A percentile compares a stretch with the other conserved stretches of the same genome.
These are phyloP conservation scores for Mystacornis crossleyi DNA, from an alignment of 2,113 vertebrate species.

Conservation along the genomic window DNA sequence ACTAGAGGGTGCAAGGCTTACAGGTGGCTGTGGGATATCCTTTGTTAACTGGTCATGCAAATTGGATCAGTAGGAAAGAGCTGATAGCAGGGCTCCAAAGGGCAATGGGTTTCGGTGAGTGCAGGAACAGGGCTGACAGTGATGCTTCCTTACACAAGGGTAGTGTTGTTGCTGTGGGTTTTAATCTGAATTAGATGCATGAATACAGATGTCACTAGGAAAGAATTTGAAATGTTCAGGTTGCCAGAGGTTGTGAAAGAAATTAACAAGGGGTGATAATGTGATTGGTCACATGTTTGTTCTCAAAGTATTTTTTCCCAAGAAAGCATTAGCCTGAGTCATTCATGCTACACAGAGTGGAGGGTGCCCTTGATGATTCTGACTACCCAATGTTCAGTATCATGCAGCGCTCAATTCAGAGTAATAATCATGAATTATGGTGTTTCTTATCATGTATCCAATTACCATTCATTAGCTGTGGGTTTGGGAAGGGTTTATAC, in stretches of 20 bases:
- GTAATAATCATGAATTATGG: neutral
- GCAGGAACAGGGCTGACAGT: neutral
- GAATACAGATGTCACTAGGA: conserved; percentile 42
- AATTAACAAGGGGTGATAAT: conserved; percentile 30
- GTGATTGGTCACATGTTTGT: conserved; percentile 37
- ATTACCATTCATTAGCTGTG: neutral
- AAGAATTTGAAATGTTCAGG: conserved; percentile 34
- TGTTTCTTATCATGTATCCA: neutral
- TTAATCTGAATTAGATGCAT: neutral
- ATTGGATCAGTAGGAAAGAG: neutral
- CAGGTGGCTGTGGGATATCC: neutral
- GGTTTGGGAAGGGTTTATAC: neutral
- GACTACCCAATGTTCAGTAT: neutral
- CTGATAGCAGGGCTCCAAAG: neutral
- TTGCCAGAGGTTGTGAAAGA: conserved; percentile 51
- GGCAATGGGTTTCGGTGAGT: neutral
- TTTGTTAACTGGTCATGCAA: neutral
- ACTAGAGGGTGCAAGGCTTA: neutral
- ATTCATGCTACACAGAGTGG: neutral
- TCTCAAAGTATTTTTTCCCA: conserved; percentile 31
- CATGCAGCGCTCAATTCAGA: neutral
- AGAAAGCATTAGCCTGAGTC: neutral
- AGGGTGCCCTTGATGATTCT: neutral
- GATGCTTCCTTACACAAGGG: neutral
- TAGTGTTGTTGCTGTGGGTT: neutral